Conservation (phyloP, 2,888 invertebrate species). For the Pterostichus niger region DNA sequence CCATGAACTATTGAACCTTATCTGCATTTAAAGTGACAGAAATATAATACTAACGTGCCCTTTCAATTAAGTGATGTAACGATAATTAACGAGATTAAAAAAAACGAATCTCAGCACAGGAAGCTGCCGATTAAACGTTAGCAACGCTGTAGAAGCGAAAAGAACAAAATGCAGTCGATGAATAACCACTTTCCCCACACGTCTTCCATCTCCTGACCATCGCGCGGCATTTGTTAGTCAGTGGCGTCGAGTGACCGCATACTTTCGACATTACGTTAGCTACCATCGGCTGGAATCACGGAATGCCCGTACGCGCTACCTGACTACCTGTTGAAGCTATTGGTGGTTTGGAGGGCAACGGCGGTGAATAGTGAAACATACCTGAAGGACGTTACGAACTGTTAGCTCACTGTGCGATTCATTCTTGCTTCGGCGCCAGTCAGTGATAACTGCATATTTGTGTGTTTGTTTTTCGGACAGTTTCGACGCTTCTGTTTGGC, state of each 20-base stretch:
- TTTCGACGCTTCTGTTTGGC: background rate
- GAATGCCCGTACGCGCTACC: constrained; percentile 56
- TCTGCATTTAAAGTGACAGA: constrained; percentile 1
- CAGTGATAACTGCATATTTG: background rate
- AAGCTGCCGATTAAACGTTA: constrained; percentile 51
- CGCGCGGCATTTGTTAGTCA: constrained; percentile 11
- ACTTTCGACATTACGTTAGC: constrained; percentile 55
- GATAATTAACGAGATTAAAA: constrained; percentile 54
- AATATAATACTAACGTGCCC: constrained; percentile 52
- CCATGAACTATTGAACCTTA: constrained; percentile 38
- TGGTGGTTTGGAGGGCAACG: background rate
- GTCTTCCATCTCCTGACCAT: constrained; percentile 17
- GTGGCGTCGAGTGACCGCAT: constrained; percentile 54
- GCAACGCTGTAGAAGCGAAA: background rate
- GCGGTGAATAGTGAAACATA: constrained; percentile 7
- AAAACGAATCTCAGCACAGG: constrained; percentile 56
- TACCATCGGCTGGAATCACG: constrained; percentile 17
- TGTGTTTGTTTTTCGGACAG: background rate
- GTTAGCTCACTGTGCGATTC: constrained; percentile 20
- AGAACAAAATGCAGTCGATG: constrained; percentile 44
- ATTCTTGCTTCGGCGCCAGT: background rate
- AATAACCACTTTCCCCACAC: constrained; percentile 46
- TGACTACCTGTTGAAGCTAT: constrained; percentile 44
- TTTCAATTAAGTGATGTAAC: constrained; percentile 60
- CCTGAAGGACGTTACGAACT: constrained; percentile 32